Percentiles rank a stretch among this genome's conserved stretches.
Evolutionary conservation across 2,113 vertebrate genomes (phyloP).

Genomic region (Acanthochromis polyacanthus): DNA sequence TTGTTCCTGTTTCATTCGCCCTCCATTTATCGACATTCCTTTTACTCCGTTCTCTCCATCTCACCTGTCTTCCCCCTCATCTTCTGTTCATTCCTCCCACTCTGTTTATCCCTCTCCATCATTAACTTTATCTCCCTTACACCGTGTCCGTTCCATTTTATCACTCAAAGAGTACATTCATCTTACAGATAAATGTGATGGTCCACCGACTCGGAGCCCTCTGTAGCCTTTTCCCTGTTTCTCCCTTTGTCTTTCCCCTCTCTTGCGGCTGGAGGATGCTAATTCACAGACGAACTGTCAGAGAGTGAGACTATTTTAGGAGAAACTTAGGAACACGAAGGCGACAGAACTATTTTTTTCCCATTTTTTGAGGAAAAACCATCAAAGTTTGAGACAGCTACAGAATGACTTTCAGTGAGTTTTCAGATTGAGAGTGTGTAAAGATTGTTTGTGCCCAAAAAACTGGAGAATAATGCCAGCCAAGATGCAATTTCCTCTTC

Average conservation of each 20-base stretch:
- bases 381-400: constrained; percentile 15
- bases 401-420: constrained; percentile 2
- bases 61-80: constrained; percentile 41
- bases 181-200: constrained; percentile 61
- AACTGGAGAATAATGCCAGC: constrained; percentile 13
- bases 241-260: background rate
- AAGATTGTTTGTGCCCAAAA: background rate
- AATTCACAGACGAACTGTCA: constrained; percentile 42
- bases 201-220: constrained; percentile 43
- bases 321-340: constrained; percentile 24
- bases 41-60: constrained; percentile 8
- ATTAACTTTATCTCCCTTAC: constrained; percentile 18
- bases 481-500: constrained; percentile 26
- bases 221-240: background rate
- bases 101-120: constrained; percentile 41
- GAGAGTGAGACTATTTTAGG: background rate
- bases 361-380: background rate
- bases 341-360: constrained; percentile 5
- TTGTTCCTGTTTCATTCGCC: background rate
- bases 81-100: constrained; percentile 39
- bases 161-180: constrained; percentile 39
- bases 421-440: background rate
- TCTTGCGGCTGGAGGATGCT: constrained; percentile 32
- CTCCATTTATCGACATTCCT: background rate
- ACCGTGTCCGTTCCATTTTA: constrained; percentile 37